Evolutionary conservation across 2,888 invertebrate species (phyloP).

Genomic region (Autographa gamma): DNA sequence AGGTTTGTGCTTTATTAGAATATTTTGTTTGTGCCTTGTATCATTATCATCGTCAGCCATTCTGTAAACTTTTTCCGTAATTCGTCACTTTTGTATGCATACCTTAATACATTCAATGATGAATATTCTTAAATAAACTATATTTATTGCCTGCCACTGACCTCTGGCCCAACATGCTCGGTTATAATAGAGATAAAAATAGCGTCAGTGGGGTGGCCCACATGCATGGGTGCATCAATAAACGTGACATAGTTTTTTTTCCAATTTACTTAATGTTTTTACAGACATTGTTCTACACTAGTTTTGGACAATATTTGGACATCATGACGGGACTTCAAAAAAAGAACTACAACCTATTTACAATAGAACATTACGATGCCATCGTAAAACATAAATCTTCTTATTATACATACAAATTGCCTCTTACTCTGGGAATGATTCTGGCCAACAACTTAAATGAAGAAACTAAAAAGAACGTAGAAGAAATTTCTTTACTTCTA

Average conservation of each 20-base stretch:
- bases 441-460: constrained; percentile 92
- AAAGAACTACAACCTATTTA: constrained; percentile 86
- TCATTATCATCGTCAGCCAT: not conserved
- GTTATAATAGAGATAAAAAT: not conserved
- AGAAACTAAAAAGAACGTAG: constrained; percentile 92
- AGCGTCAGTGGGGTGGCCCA: not conserved
- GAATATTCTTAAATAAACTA: no score
- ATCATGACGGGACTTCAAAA: constrained; percentile 85
- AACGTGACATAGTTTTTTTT: no score
- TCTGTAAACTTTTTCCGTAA: no score
- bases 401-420: constrained; percentile 96
- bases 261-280: constrained; percentile 20
- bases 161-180: no score
- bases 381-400: constrained; percentile 96
- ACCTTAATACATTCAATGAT: no score
- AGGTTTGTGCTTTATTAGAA: constrained; percentile 81
- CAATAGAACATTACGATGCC: constrained; percentile 93
- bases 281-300: constrained; percentile 88
- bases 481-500: constrained; percentile 94
- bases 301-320: constrained; percentile 94
- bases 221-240: not conserved
- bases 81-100: no score
- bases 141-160: no score
- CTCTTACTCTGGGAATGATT: constrained; percentile 94
- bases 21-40: not conserved